Base-by-base conservation (phyloP, 2,113 vertebrate genomes). In the Sterna hirundo region DNA sequence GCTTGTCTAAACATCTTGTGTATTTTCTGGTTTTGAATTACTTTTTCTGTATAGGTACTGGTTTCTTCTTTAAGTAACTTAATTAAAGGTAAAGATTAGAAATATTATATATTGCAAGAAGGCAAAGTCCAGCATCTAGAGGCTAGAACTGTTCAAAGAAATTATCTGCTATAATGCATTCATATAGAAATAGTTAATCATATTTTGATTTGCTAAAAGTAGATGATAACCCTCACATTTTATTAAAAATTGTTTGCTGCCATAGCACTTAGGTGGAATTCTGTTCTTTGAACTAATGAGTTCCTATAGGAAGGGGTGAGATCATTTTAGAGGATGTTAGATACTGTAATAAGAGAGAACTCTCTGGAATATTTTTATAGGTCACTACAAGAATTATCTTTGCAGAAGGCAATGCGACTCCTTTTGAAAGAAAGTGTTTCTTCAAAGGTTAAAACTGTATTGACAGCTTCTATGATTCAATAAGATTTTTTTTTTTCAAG, bases 361-460 rank as follows among this genome's bases (percentile, higher is more conserved):
- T 58, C 32, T 92, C 83, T 88, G 36, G 26, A 70, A 82, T 93
- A 77, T 87, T 96, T 94, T 80, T 88, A 83, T 89, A 80, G 87
- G 79, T 71, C 83, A 70, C 44, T 83, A 75, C 32, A 94, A 83
- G 64, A 92, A 64, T 92, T 94, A 83, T 64, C 55, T 29, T 90
- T 96, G 85, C 49, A 94, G 96, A 97, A 86, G 32, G 54, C 85
- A 88, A 84, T 51, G 38, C 60, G 34, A 46, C 52, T 97, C 26
- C 54, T 93, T 95, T 93, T 93, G 83, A 90, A 96, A 96, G 66
- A 93, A 75, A 91, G 8, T 87, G 20, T 95, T 97, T 96, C 68
- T 91, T 96, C 78, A 81, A 90, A 97, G 54, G 71, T 96, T 96
- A 94, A 97, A 96, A 93, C 64, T 76, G 19, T 86, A 97, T 95